Base-by-base conservation (phyloP, 2,888 invertebrate species). In the Metalampra italica region DNA sequence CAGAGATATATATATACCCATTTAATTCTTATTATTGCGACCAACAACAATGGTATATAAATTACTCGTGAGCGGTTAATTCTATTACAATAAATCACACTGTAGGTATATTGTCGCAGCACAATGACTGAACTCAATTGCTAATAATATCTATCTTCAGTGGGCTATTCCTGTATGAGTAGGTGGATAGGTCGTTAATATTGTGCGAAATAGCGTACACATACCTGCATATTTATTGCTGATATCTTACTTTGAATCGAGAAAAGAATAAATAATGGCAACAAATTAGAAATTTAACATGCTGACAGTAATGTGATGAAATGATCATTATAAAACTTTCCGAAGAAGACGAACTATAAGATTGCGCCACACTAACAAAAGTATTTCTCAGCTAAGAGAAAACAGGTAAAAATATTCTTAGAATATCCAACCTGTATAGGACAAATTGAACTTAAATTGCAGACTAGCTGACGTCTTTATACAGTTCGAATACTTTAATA, bases 1-100 rank as follows among this genome's bases (percentile, higher is more conserved):
- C 82, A 78, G 77, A 84, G 84, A 85, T 81, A 80, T 83, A 86
- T 81, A 80, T 83, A 86, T 86, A 78, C 71, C 78, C 78, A 85
- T 85, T 85, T 87, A 83, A 85, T 85, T 88, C 87, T 82, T 82
- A 83, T 81, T 81, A 80, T 74, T 61, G 70, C 67, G 60, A 71
- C 72, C 72, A 71, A 85, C 72, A 71, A 85, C 82, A 85, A 83
- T 82, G 67, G 68, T 70, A 67, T 75, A 77, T 82, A 78, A 82
- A 80, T 83, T 75, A 75, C 67, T 66, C 55, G 60, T 51, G 62
- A 57, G 56, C 59, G 66, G 69, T 73, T 71, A 66, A 68, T 71
- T 72, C 66, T 67, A 54, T 58, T 58, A 56, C 45, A 49, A 64
- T 73, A 73, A 75, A 72, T 78, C 70, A 72, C 64, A 59, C 5